Percentiles rank a stretch among this genome's conserved stretches.
phyloP scores from a whole-genome alignment of 2,797 vertebrate species.

The Lindbergichthys nudifrons region DNA sequence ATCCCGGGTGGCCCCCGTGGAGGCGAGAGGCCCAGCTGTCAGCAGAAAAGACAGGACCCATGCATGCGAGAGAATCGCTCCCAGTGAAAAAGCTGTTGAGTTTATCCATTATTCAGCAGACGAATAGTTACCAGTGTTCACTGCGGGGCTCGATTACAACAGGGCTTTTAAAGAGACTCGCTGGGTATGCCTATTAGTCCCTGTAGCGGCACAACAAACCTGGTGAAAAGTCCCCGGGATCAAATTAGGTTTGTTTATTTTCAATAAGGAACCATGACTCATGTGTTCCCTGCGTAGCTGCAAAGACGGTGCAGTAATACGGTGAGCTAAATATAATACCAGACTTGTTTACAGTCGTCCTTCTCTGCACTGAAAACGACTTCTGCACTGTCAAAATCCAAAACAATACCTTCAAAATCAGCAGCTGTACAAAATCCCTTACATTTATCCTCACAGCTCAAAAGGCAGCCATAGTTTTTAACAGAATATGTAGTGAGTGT shows the following conservation, averaged over 20 bases:
- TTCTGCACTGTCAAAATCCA: constrained; percentile 1
- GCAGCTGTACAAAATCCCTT: constrained; percentile 2
- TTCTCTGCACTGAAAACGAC: constrained; percentile 12
- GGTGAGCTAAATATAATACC: not conserved
- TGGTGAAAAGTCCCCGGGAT: constrained; percentile 16
- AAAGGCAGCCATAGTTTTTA: constrained; percentile 33
- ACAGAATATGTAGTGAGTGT: constrained; percentile 29
- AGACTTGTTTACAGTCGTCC: not conserved
- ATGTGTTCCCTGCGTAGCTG: constrained; percentile 3
- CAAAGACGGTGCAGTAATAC: not conserved
- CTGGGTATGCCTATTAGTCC: constrained; percentile 37
- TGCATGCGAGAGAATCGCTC: constrained; percentile 59
- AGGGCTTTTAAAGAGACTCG: constrained; percentile 25
- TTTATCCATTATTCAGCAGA: constrained; percentile 73
- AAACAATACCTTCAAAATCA: constrained; percentile 22
- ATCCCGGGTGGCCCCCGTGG: constrained; percentile 21
- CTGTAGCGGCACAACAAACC: constrained; percentile 28
- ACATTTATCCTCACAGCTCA: constrained; percentile 31
- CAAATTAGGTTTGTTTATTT: constrained; percentile 21
- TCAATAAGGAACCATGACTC: constrained; percentile 12
- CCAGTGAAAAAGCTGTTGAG: constrained; percentile 61
- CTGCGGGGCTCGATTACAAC: constrained; percentile 62
- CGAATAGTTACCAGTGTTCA: constrained; percentile 63
- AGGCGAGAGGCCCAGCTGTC: constrained; percentile 64
- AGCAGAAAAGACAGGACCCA: constrained; percentile 49